These are phyloP conservation scores for Marisa cornuarietis DNA, from an alignment of 1,140 invertebrate species.

Conservation along the genomic window DNA sequence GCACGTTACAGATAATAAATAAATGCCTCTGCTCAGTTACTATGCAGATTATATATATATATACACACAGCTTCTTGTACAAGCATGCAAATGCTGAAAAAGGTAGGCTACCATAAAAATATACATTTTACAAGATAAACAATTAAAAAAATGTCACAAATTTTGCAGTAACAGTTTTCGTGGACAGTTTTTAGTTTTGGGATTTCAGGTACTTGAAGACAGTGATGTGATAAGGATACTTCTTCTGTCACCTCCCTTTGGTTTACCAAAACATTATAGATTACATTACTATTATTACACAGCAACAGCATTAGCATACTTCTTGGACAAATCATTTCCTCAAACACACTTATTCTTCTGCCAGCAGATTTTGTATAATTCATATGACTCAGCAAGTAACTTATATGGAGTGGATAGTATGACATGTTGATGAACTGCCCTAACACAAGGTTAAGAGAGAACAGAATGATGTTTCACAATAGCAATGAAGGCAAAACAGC, in stretches of 20 bases:
- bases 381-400: too few relatives aligned
- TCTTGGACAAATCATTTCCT: background rate
- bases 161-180: background rate
- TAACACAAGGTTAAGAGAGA: too few relatives aligned
- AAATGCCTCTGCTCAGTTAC: background rate
- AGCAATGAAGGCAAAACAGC: too few relatives aligned
- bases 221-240: too few relatives aligned
- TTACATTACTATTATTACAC: background rate
- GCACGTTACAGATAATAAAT: background rate
- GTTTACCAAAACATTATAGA: background rate
- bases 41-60: too few relatives aligned
- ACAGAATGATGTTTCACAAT: too few relatives aligned
- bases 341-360: too few relatives aligned
- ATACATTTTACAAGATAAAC: background rate
- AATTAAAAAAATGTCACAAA: background rate
- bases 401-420: too few relatives aligned
- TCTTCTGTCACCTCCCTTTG: too few relatives aligned
- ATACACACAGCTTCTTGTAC: background rate
- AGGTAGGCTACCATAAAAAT: background rate
- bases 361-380: too few relatives aligned
- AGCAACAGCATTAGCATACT: background rate
- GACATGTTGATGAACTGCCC: too few relatives aligned
- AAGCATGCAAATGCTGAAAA: background rate
- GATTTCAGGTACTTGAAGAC: background rate
- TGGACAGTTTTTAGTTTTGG: background rate